These are phyloP conservation scores for Enteromius treurensis DNA, from an alignment of 2,797 vertebrate species.

Conservation along the genomic window DNA sequence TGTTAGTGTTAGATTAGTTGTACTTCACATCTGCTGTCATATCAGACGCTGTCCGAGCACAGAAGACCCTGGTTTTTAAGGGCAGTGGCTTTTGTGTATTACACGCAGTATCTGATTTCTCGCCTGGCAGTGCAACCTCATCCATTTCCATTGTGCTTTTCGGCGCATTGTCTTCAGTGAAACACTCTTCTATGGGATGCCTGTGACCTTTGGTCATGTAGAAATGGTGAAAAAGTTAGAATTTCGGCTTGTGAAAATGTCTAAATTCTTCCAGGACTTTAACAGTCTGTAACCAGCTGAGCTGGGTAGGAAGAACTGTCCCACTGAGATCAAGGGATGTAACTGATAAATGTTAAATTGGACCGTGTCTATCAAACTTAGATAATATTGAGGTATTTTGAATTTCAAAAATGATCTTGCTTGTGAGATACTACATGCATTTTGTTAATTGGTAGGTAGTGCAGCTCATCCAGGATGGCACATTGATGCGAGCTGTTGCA, in stretches of 20 bases:
- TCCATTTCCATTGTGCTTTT: constrained; percentile 55
- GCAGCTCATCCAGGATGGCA: no score
- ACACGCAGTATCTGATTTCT: constrained; percentile 4
- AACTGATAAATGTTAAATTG: background rate
- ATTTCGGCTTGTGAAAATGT: background rate
- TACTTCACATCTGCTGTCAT: constrained; percentile 26
- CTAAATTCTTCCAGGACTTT: background rate
- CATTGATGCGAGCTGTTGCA: no score
- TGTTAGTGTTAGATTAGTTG: constrained; percentile 32
- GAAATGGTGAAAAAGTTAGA: background rate
- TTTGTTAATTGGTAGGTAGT: background rate
- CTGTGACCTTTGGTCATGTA: constrained; percentile 29
- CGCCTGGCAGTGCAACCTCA: constrained; percentile 53
- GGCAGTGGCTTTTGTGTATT: background rate
- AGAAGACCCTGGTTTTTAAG: background rate
- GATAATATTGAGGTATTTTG: background rate
- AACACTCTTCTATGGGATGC: constrained; percentile 36
- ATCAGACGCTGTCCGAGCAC: constrained; percentile 13
- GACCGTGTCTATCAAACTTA: background rate
- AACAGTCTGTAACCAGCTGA: background rate
- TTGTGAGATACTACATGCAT: background rate
- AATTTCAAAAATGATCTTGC: background rate
- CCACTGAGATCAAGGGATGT: background rate
- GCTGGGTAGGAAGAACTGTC: background rate
- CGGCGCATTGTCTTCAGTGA: constrained; percentile 45